Evolutionary conservation across 2,888 invertebrate genomes (phyloP).

Genomic region (Dicyrtomina minuta): DNA sequence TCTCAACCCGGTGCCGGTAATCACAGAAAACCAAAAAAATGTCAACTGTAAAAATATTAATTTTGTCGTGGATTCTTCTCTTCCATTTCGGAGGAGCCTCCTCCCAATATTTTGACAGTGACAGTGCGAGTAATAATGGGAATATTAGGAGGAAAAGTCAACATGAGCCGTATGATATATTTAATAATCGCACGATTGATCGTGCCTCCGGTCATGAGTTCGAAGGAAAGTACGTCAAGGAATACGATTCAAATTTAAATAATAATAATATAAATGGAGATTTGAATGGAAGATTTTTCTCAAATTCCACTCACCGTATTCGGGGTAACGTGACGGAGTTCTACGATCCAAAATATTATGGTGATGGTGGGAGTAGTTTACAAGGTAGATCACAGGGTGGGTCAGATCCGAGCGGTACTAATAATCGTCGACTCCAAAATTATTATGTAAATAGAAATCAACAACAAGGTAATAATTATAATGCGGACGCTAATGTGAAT

Average conservation of each 20-base stretch:
- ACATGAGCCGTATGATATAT: constrained; percentile 3
- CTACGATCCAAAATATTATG: constrained; percentile 9
- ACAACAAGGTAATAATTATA: too few species aligned
- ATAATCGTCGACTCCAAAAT: constrained; percentile 16
- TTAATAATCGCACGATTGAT: constrained; percentile 14
- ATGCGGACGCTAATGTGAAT: background rate
- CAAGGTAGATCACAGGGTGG: background rate
- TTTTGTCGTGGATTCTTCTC: too few species aligned
- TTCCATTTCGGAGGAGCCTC: too few species aligned
- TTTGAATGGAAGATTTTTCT: constrained; percentile 7
- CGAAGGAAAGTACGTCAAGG: constrained; percentile 11
- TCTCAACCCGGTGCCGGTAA: too few species aligned
- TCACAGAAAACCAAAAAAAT: too few species aligned
- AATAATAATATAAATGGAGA: background rate
- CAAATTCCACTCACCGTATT: constrained; percentile 20
- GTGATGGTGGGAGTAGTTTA: background rate
- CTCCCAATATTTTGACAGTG: constrained; percentile 20
- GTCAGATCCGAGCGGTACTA: background rate
- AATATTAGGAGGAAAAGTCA: background rate
- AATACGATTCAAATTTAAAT: constrained; percentile 9
- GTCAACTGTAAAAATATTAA: too few species aligned
- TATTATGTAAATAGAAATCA: constrained; percentile 9
- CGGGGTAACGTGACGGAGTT: constrained; percentile 23
- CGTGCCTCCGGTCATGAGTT: background rate
- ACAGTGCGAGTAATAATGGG: constrained; percentile 1